Percentiles rank a stretch among this genome's conserved stretches.
These are phyloP conservation scores for Macaca fascicularis DNA, from an alignment of 2,113 vertebrate species.

Conservation along the genomic window DNA sequence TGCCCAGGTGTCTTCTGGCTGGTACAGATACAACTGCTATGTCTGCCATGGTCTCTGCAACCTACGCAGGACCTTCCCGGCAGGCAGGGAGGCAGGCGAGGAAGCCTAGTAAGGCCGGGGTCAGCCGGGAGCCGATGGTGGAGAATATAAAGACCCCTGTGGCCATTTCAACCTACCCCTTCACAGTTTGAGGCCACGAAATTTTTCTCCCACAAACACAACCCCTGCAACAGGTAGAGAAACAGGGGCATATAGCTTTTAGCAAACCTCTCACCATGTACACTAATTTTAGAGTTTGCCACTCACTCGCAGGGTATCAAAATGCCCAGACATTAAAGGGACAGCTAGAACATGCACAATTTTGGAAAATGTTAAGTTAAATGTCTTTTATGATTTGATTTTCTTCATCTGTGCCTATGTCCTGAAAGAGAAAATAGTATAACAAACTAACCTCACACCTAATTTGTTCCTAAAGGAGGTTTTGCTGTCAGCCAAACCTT, in stretches of 20 bases:
- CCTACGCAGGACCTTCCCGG: neutral
- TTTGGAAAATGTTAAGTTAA: neutral
- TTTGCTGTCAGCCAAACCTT: neutral
- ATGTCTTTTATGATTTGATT: neutral
- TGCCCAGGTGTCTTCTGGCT: no score
- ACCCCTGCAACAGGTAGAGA: neutral
- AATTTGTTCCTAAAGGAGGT: neutral
- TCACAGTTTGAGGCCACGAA: neutral
- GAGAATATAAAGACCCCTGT: neutral
- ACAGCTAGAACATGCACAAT: accelerated
- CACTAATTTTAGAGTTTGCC: neutral
- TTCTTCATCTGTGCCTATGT: neutral
- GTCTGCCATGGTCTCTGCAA: neutral
- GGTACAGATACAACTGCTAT: neutral
- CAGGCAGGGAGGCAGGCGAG: accelerated
- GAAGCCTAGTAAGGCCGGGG: neutral
- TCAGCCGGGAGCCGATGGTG: neutral
- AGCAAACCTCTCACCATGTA: neutral
- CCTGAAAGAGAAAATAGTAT: neutral
- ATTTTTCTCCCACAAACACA: neutral
- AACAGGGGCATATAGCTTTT: neutral
- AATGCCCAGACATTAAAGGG: neutral
- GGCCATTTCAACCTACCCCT: neutral
- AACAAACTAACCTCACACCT: neutral
- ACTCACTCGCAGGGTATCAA: accelerated